Evolutionary conservation across 1,140 invertebrate genomes (phyloP), one percentile per base, ranked within the genome.

Genomic region (Battus philenor): DNA sequence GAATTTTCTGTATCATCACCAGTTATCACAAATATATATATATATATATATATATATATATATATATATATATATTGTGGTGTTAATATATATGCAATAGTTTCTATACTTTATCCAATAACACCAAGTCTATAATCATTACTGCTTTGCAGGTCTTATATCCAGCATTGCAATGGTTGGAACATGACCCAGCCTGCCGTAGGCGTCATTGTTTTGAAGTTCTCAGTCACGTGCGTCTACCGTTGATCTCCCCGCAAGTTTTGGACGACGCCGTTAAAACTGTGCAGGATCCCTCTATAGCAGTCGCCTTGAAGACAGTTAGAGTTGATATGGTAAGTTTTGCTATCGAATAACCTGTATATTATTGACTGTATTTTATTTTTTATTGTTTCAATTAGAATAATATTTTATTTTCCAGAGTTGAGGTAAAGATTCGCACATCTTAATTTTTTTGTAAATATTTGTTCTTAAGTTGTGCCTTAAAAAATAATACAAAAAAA

Each of bases 81-180:
- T n/a, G n/a, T n/a, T n/a, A n/a, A n/a, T n/a, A n/a, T n/a, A n/a
- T n/a, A n/a, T n/a, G n/a, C n/a, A n/a, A n/a, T n/a, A n/a, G n/a
- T n/a, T n/a, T n/a, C n/a, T n/a, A n/a, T n/a, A n/a, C n/a, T n/a
- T n/a, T n/a, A n/a, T n/a, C n/a, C n/a, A n/a, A n/a, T n/a, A n/a
- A n/a, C n/a, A n/a, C n/a, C n/a, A 33, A 34, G 4, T 26, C 16
- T 17, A 1, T 16, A 27, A 15, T 11, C n/a, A 34, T 17, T 29
- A 16, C 10, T 36, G 12, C 15, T 11, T 24, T 66, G 31, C 50
- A 94, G 91, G 93, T 98, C 47, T 94, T 98, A 82, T 91, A 94
- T 86, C 94, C 95, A 47, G 96, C 96, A 12, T 90, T 98, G 54
- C 89, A 93, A 54, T 98, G 97, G 97, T 92, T 98, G 30, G 91